Conservation (phyloP, 2,113 vertebrate species). For the Eupsittula cactorum region DNA sequence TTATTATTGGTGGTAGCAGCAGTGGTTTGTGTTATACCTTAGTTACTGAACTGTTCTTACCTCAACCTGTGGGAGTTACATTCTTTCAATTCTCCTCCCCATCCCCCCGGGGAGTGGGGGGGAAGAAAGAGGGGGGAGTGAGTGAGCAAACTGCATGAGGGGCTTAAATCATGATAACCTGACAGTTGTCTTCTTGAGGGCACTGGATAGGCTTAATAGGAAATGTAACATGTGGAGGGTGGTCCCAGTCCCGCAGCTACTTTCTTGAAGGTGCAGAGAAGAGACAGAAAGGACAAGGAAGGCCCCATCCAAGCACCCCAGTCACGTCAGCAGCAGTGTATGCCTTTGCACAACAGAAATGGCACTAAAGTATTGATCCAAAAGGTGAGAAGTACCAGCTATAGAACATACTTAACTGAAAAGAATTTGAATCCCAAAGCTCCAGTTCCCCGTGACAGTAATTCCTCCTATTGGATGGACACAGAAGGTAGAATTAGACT, state of each 20-base stretch:
- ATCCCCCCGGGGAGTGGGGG: too few species aligned
- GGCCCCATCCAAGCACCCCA: not conserved
- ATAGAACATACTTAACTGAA: not conserved
- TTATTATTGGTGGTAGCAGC: too few species aligned
- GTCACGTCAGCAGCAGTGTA: not conserved
- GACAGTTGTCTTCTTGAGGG: not conserved
- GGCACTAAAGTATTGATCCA: not conserved
- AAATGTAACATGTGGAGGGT: not conserved
- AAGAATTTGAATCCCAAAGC: not conserved
- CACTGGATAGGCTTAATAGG: not conserved
- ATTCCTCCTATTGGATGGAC: not conserved
- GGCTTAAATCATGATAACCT: not conserved
- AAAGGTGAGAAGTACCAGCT: not conserved
- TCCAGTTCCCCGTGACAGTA: not conserved
- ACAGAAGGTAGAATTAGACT: not conserved
- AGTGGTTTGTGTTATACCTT: too few species aligned
- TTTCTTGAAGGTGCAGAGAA: not conserved
- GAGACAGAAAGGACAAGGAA: not conserved
- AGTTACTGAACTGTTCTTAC: too few species aligned
- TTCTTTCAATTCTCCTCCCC: too few species aligned
- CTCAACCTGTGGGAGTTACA: too few species aligned
- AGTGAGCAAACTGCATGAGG: too few species aligned
- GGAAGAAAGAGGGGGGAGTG: too few species aligned
- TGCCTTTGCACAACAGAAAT: not conserved
- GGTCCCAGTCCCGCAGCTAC: not conserved